Conservation (phyloP, 1,140 invertebrate genomes). For the Drosophila kohkoa region DNA sequence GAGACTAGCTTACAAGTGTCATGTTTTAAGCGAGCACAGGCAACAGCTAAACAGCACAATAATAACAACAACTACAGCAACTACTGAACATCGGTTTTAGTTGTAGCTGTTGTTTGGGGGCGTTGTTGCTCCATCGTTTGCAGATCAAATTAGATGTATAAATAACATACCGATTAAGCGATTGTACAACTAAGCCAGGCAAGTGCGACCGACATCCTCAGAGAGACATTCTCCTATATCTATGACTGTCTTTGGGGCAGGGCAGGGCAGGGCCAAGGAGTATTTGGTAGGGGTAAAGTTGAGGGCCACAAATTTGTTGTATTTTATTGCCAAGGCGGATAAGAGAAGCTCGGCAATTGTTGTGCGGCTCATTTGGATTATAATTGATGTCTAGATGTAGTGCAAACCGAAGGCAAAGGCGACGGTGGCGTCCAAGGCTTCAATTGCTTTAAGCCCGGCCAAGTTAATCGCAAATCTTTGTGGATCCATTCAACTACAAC, state of each 20-base stretch:
- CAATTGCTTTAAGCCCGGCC: constrained; percentile 56
- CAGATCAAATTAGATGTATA: constrained; percentile 83
- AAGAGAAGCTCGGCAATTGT: constrained; percentile 61
- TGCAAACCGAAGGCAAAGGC: no score
- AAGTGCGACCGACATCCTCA: constrained; percentile 43
- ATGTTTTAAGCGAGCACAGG: constrained; percentile 57
- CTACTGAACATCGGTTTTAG: constrained; percentile 34
- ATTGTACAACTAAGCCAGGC: constrained; percentile 71
- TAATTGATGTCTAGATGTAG: constrained; percentile 67
- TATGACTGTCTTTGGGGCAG: background rate
- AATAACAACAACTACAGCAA: constrained; percentile 26
- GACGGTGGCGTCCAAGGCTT: constrained; percentile 16
- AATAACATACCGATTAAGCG: constrained; percentile 82
- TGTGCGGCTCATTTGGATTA: constrained; percentile 78
- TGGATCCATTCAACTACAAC: constrained; percentile 26
- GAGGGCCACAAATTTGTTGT: constrained; percentile 57
- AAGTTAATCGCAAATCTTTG: constrained; percentile 60
- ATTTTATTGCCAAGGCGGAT: constrained; percentile 80
- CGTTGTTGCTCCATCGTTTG: constrained; percentile 61
- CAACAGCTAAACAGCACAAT: constrained; percentile 6
- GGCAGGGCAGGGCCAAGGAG: background rate
- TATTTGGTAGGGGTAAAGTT: background rate
- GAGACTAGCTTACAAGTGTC: constrained; percentile 76
- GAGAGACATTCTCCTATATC: constrained; percentile 27
- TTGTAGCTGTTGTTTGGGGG: constrained; percentile 41